Percentiles rank a stretch among this genome's conserved stretches.
phyloP scores from a whole-genome alignment of 2,888 invertebrate genomes.

The Habroteleia sp. region DNA sequence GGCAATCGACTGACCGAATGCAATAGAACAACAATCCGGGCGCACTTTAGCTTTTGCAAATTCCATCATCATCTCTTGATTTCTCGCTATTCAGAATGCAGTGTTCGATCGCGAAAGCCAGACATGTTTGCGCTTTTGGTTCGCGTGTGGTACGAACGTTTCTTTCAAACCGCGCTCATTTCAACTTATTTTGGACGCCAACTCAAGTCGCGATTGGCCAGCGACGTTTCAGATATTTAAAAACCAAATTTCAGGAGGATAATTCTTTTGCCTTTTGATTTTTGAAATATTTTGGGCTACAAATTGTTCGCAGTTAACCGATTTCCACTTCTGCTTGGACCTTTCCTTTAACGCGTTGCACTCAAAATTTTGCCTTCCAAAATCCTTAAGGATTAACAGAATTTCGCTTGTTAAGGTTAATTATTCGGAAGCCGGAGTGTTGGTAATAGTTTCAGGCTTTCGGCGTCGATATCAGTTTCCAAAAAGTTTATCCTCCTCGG shows the following conservation, averaged over 20 bases:
- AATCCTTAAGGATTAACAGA: no score
- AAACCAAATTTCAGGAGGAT: no score
- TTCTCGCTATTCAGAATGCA: constrained; percentile 69
- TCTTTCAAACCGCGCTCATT: constrained; percentile 30
- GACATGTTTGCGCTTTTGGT: constrained; percentile 74
- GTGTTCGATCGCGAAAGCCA: constrained; percentile 69
- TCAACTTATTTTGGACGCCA: neutral
- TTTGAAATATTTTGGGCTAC: no score
- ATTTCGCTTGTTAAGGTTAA: neutral
- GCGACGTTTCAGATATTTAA: no score
- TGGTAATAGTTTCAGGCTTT: constrained; percentile 13
- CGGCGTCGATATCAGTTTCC: no score
- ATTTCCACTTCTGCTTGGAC: no score
- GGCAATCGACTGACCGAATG: constrained; percentile 78
- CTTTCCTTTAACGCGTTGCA: no score
- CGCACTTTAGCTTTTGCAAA: constrained; percentile 69
- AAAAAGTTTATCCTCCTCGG: no score
- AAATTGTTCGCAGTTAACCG: no score
- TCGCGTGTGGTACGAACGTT: constrained; percentile 74
- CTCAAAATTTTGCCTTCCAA: no score
- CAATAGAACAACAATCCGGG: constrained; percentile 72
- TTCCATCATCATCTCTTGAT: constrained; percentile 72
- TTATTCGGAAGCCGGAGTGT: constrained; percentile 25
- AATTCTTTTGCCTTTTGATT: no score
- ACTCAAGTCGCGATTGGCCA: no score